phyloP scores from a whole-genome alignment of 2,797 vertebrate species.

The Poeciliopsis turneri region DNA sequence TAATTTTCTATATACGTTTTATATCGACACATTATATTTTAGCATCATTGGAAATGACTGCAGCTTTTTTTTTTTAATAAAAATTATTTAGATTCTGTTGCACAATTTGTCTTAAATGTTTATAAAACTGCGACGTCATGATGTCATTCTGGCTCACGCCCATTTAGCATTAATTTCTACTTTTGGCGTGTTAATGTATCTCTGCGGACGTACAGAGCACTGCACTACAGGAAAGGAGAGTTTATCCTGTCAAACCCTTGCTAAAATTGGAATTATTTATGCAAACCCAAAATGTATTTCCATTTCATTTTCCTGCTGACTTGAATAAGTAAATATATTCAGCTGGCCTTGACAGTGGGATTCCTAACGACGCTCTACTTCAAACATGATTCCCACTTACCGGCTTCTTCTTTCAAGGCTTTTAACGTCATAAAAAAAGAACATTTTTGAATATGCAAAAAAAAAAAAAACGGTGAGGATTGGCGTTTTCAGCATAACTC shows the following conservation, averaged over 20 bases:
- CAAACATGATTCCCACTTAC: neutral
- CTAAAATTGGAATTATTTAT: neutral
- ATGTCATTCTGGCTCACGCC: neutral
- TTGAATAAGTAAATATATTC: neutral
- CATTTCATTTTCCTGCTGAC: neutral
- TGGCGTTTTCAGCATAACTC: neutral
- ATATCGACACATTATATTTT: neutral
- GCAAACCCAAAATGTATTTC: neutral
- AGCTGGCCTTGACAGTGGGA: neutral
- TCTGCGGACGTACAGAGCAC: neutral
- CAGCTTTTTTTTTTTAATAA: neutral
- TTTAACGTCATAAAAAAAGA: neutral
- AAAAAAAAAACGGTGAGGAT: neutral
- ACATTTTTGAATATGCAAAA: neutral
- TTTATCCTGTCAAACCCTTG: neutral
- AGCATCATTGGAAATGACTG: neutral
- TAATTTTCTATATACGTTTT: neutral
- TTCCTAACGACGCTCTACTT: neutral
- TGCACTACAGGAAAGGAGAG: neutral
- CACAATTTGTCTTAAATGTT: neutral
- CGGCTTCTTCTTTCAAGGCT: neutral
- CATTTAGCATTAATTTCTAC: neutral
- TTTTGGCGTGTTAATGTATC: neutral
- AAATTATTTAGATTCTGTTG: neutral
- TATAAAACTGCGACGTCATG: neutral